Conservation (phyloP, 2,888 invertebrate species). For the Drepana falcataria region DNA sequence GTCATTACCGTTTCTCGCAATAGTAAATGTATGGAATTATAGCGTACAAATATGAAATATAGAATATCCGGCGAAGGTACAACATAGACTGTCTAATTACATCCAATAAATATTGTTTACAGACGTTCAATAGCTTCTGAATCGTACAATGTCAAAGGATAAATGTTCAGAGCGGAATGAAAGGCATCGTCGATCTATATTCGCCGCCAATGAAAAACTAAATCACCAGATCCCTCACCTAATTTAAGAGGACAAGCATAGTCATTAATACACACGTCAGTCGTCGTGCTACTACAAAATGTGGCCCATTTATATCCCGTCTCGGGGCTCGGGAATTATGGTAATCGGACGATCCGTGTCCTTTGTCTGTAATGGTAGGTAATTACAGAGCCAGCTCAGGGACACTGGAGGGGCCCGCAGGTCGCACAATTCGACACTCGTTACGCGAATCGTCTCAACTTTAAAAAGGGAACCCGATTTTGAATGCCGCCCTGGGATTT, state of each 20-base stretch:
- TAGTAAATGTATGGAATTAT: not conserved
- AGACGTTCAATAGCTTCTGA: constrained; percentile 10
- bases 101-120: constrained; percentile 4
- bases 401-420: constrained; percentile 55
- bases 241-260: constrained; percentile 76
- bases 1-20: constrained; percentile 55
- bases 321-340: constrained; percentile 74
- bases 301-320: constrained; percentile 74
- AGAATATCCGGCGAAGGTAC: not conserved
- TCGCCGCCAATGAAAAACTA: constrained; percentile 64
- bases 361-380: constrained; percentile 78
- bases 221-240: constrained; percentile 74
- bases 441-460: constrained; percentile 76
- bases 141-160: constrained; percentile 27
- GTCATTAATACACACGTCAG: constrained; percentile 78
- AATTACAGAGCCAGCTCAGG: constrained; percentile 74
- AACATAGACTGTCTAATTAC: not conserved
- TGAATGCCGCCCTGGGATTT: constrained; percentile 66
- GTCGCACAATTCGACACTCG: constrained; percentile 74
- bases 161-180: constrained; percentile 22
- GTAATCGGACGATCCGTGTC: constrained; percentile 76
- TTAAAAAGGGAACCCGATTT: constrained; percentile 75
- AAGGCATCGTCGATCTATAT: constrained; percentile 27
- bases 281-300: constrained; percentile 75
- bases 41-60: not conserved